Percentiles rank a stretch among this genome's conserved stretches.
These are phyloP conservation scores for Phrynosoma blainvillii DNA, from an alignment of 2,113 vertebrate genomes.

Conservation along the genomic window DNA sequence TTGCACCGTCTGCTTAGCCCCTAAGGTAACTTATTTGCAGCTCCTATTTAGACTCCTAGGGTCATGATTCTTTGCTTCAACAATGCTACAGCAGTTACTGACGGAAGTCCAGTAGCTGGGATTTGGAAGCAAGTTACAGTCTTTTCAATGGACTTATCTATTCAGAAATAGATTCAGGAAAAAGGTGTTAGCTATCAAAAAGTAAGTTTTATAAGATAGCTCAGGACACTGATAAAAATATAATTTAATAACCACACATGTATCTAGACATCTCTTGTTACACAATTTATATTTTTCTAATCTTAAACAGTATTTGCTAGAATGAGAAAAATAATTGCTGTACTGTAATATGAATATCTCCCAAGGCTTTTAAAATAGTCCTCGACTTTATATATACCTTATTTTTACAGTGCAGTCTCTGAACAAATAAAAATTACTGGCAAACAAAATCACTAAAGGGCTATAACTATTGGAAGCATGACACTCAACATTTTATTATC, in stretches of 20 bases:
- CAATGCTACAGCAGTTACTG: neutral
- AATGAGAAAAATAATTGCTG: neutral
- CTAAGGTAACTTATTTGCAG: neutral
- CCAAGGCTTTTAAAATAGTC: slow-evolving; percentile 13
- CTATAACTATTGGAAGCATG: neutral
- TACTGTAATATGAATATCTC: neutral
- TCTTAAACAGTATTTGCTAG: neutral
- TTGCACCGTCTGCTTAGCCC: too few species aligned
- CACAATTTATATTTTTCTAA: neutral
- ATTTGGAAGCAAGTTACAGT: neutral
- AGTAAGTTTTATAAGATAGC: neutral
- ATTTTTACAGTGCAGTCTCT: slow-evolving; percentile 32
- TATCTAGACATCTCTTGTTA: neutral
- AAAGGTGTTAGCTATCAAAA: neutral
- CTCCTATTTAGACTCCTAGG: neutral
- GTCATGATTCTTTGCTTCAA: too few species aligned
- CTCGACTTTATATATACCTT: neutral
- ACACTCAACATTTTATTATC: slow-evolving; percentile 16
- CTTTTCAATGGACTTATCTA: neutral
- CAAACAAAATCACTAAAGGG: neutral
- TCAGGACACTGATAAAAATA: neutral
- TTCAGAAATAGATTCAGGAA: neutral
- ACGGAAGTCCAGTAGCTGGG: neutral
- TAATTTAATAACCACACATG: neutral
- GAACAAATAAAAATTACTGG: slow-evolving; percentile 36